Percentiles rank a stretch among this genome's conserved stretches.
phyloP scores from a whole-genome alignment of 2,888 invertebrate genomes.

The Hydrotaea cyrtoneurina region DNA sequence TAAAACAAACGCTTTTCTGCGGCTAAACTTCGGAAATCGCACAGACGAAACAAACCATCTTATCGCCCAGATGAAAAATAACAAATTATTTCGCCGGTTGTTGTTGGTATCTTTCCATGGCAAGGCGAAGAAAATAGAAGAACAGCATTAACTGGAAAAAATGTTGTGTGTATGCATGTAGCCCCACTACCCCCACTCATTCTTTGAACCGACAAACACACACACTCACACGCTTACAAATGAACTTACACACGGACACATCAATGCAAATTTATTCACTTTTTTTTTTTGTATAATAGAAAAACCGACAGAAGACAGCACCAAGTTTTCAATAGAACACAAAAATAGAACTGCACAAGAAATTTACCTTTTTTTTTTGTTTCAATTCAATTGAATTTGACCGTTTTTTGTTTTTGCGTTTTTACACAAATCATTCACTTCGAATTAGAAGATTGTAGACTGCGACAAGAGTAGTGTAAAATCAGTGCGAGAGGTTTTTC shows the following conservation, averaged over 20 bases:
- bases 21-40: constrained; percentile 34
- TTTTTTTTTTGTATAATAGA: neutral
- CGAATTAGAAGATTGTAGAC: constrained; percentile 20
- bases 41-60: neutral
- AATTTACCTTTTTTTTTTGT: constrained; percentile 48
- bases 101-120: constrained; percentile 49
- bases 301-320: constrained; percentile 1
- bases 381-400: neutral
- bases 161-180: constrained; percentile 44
- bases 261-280: constrained; percentile 33
- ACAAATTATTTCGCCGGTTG: constrained; percentile 61
- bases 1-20: constrained; percentile 26
- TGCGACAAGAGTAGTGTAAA: constrained; percentile 36
- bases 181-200: neutral
- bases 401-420: constrained; percentile 24
- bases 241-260: neutral
- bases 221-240: neutral
- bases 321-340: neutral
- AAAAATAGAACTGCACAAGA: constrained; percentile 16
- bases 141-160: constrained; percentile 8
- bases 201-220: neutral
- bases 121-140: constrained; percentile 18
- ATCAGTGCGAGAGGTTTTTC: constrained; percentile 33
- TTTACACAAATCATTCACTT: constrained; percentile 31
- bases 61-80: constrained; percentile 10